Evolutionary conservation across 1,140 invertebrate genomes (phyloP).

Genomic region (Brachystomella parvula): DNA sequence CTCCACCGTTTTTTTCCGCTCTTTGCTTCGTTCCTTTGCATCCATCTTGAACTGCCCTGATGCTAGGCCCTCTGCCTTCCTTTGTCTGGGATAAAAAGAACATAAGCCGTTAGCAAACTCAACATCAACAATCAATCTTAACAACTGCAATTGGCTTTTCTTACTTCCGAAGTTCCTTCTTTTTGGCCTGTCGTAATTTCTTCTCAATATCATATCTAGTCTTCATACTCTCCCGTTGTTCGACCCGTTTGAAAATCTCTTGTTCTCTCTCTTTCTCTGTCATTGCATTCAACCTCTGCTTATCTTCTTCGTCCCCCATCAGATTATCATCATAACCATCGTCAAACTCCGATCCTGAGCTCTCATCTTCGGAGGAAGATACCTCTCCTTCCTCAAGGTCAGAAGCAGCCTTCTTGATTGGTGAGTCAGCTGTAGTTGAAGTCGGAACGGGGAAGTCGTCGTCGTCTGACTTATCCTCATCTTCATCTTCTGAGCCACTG

Average conservation of each 20-base stretch:
- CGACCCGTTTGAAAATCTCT: conserved; percentile 92
- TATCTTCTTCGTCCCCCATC: conserved; percentile 94
- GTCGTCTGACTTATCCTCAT: conserved; percentile 51
- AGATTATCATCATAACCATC: conserved; percentile 91
- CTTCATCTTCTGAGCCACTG: conserved; percentile 48
- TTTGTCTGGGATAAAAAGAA: conserved; percentile 29
- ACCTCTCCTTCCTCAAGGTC: conserved; percentile 49
- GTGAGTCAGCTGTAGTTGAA: conserved; percentile 4
- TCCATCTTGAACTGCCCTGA: conserved; percentile 51
- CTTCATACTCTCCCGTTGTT: conserved; percentile 84
- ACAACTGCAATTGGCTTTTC: conserved; percentile 32
- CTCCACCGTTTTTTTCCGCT: conserved; percentile 85
- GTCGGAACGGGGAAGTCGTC: conserved; percentile 39
- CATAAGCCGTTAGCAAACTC: conserved; percentile 12
- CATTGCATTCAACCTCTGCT: conserved; percentile 75
- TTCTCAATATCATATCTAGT: conserved; percentile 95
- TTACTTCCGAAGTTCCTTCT: conserved; percentile 60
- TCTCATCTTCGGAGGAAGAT: conserved; percentile 45
- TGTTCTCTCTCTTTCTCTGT: conserved; percentile 96
- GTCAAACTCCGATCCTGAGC: conserved; percentile 59
- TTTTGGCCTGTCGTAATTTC: conserved; percentile 77
- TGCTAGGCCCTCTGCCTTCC: conserved; percentile 43
- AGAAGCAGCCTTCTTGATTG: conserved; percentile 16
- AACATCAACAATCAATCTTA: conserved; percentile 6
- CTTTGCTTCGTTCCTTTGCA: conserved; percentile 72